These are phyloP conservation scores for Cetonia aurata DNA, from an alignment of 2,888 invertebrate species.

Conservation along the genomic window DNA sequence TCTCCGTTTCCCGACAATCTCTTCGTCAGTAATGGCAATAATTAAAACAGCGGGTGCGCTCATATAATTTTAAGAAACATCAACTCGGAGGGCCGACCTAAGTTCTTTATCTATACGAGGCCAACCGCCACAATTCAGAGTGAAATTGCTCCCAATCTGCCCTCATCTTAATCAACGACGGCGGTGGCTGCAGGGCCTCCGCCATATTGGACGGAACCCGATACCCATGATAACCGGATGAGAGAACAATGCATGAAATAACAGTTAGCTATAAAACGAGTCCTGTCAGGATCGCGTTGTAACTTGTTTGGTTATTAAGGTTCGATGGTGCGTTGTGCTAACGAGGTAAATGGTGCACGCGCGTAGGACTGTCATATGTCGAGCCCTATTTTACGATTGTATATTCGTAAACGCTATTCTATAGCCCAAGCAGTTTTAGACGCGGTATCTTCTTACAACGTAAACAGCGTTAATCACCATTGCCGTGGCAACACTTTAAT, in stretches of 20 bases:
- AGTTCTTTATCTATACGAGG: slow-evolving; percentile 51
- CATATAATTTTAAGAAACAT: slow-evolving; percentile 50
- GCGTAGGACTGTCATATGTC: slow-evolving; percentile 7
- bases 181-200: slow-evolving; percentile 47
- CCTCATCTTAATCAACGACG: slow-evolving; percentile 53
- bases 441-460: no score
- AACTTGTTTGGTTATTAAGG: slow-evolving; percentile 57
- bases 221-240: slow-evolving; percentile 54
- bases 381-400: slow-evolving; percentile 6
- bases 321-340: slow-evolving; percentile 28
- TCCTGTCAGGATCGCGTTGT: slow-evolving; percentile 56
- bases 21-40: slow-evolving; percentile 42
- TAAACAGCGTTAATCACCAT: no score
- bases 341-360: slow-evolving; percentile 23
- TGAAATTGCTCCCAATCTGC: slow-evolving; percentile 53
- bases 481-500: no score
- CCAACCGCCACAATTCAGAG: slow-evolving; percentile 51
- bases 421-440: not conserved
- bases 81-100: slow-evolving; percentile 48
- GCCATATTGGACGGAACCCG: slow-evolving; percentile 50
- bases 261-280: slow-evolving; percentile 58
- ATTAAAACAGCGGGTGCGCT: slow-evolving; percentile 43
- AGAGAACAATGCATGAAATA: slow-evolving; percentile 58
- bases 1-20: not conserved
- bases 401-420: not conserved